These are phyloP conservation scores for Cremastinae sp. DNA, from an alignment of 2,888 invertebrate genomes.

Conservation along the genomic window DNA sequence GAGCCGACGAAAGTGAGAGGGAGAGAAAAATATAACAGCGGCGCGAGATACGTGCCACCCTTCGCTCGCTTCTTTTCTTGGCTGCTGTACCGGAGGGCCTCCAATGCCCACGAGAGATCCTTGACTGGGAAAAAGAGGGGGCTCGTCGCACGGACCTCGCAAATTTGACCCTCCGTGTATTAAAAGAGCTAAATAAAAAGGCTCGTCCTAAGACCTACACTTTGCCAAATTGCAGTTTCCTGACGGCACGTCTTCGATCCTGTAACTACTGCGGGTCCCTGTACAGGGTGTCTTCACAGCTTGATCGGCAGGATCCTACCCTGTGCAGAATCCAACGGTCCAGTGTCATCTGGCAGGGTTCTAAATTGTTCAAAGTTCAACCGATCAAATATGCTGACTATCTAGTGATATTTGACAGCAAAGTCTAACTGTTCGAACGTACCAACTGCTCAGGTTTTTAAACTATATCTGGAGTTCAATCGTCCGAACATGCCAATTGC, in stretches of 20 bases:
- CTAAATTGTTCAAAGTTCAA: too few species aligned
- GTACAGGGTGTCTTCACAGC: neutral
- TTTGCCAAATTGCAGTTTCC: constrained; percentile 79
- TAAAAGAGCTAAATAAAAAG: constrained; percentile 67
- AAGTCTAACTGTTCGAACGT: too few species aligned
- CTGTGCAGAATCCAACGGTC: too few species aligned
- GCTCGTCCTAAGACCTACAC: constrained; percentile 71
- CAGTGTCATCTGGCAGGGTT: too few species aligned
- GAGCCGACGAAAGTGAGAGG: constrained; percentile 24
- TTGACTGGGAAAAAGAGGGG: constrained; percentile 31
- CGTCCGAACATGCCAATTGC: too few species aligned
- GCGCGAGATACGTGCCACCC: constrained; percentile 57
- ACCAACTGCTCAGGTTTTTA: too few species aligned
- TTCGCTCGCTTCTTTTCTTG: constrained; percentile 43
- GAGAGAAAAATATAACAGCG: constrained; percentile 36
- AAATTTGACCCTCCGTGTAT: constrained; percentile 74
- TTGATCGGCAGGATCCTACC: too few species aligned
- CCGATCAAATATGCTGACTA: too few species aligned
- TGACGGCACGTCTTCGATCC: constrained; percentile 70
- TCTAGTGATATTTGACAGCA: too few species aligned
- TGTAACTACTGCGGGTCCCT: constrained; percentile 58
- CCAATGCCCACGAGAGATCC: constrained; percentile 39
- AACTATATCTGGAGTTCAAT: too few species aligned
- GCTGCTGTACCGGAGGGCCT: constrained; percentile 56
- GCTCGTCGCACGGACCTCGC: constrained; percentile 64